Conservation (phyloP, 2,888 invertebrate genomes). For the Agrochola lota region DNA sequence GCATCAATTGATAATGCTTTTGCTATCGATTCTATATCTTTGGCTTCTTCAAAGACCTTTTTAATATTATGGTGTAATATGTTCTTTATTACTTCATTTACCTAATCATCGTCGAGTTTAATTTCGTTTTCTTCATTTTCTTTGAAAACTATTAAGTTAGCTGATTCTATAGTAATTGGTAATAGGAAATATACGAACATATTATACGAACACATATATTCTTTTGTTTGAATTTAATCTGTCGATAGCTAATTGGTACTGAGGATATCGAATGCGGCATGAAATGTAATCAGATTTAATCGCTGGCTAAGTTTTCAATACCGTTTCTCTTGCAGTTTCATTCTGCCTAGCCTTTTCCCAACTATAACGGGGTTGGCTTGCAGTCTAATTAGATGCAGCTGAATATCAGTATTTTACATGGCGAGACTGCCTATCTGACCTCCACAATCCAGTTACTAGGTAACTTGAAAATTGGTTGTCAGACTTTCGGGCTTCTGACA, state of each 20-base stretch:
- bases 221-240: conserved; percentile 1
- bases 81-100: background rate
- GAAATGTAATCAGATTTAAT: conserved; percentile 27
- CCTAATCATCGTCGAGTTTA: conserved; percentile 1
- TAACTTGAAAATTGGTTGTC: background rate
- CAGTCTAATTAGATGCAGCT: background rate
- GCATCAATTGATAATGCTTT: background rate
- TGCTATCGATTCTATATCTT: background rate
- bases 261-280: conserved; percentile 25
- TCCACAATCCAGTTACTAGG: background rate
- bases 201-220: conserved; percentile 12
- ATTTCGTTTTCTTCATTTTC: conserved; percentile 13
- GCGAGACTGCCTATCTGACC: background rate
- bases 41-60: background rate
- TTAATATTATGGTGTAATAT: background rate
- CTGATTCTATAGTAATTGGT: conserved; percentile 5
- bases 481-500: background rate
- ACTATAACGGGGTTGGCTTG: background rate
- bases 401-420: background rate
- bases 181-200: conserved; percentile 41
- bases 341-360: background rate
- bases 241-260: conserved; percentile 10
- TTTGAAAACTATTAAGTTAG: conserved; percentile 10
- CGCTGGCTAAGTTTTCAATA: conserved; percentile 2
- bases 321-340: conserved; percentile 8